Conservation (phyloP, 53 echinoderm and acorn worm genomes). For the Pentamera pediparva region DNA sequence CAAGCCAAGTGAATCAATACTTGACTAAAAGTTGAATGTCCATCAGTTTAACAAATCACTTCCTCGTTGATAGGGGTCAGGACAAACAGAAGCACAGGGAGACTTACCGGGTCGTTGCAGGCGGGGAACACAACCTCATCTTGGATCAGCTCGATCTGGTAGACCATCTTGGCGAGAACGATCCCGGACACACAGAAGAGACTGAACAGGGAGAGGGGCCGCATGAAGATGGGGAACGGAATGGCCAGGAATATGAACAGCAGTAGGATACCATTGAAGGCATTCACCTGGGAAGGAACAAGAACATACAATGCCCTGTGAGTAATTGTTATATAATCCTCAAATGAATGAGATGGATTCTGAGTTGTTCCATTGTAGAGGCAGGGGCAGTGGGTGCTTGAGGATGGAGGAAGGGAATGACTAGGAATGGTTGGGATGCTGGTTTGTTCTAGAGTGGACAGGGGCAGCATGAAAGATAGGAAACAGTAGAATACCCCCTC, state of each 20-base stretch:
- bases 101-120: neutral
- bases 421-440: too few relatives aligned
- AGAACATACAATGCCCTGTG: neutral
- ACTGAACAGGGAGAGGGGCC: slow-evolving; percentile 64
- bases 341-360: neutral
- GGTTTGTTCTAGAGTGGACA: too few relatives aligned
- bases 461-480: slow-evolving; percentile 61
- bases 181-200: slow-evolving; percentile 76
- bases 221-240: slow-evolving; percentile 63
- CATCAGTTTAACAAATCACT: too few relatives aligned
- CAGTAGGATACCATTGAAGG: slow-evolving; percentile 78
- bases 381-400: too few relatives aligned
- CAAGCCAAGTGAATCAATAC: too few relatives aligned
- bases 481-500: slow-evolving; percentile 75
- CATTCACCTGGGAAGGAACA: slow-evolving; percentile 40
- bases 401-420: too few relatives aligned
- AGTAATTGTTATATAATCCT: too few relatives aligned
- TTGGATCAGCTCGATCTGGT: slow-evolving; percentile 60
- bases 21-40: too few relatives aligned
- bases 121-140: neutral
- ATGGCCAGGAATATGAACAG: slow-evolving; percentile 81
- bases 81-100: too few relatives aligned
- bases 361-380: too few relatives aligned
- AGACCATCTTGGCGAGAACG: slow-evolving; percentile 81
- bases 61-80: too few relatives aligned